Base-by-base conservation (phyloP, 92 coral and sea anemone genomes). In the Siderastrea radians region DNA sequence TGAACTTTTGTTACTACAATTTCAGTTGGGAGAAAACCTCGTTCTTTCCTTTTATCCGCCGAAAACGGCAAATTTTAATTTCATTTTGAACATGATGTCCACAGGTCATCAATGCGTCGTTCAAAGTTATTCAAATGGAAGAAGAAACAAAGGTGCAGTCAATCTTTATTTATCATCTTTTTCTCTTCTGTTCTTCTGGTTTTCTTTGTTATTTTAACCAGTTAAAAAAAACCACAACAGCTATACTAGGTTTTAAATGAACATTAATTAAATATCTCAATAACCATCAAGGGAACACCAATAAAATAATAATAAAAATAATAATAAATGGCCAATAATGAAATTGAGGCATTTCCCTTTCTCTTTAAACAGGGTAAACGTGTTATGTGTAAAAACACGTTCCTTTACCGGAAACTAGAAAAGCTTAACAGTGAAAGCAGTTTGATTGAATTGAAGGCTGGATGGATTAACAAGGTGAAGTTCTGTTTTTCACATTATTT, bases 71-170 rank as follows among this genome's bases (percentile, higher is more conserved):
- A 51, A 72, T 9, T 13, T 7, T 5, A 49, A 49, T 49, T 4
- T 1, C 62, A 7, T 54, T 5, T 7, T 15, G 62, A 52, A 74
- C 52, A 15, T 74, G 15, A 53, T 52, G 47, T 55, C 44, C 49
- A 4, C 17, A 74, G 65, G 79, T 54, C 44, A 74, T 74, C 8
- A 74, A 74, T 51, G 64, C 65, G 9, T 74, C 79, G 2, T 74
- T 74, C 44, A 14, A 54, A 74, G 16, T 74, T 15, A 17, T 54
- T 4, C 46, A 74, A 74, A 54, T 54, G 17, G 49, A 53, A 52
- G 79, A 10, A 16, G 47, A 52, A 43, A 74, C 16, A 74, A 7
- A 51, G 79, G 79, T 74, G 44, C 26, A 64, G 8, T n/a, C 15
- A 7, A 5, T 19, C 8, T 74, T 52, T 2, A 74, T 9, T 7